Percentiles rank a stretch among this genome's conserved stretches.
phyloP scores from a whole-genome alignment of 2,113 vertebrate species.

The Elachura formosa region DNA sequence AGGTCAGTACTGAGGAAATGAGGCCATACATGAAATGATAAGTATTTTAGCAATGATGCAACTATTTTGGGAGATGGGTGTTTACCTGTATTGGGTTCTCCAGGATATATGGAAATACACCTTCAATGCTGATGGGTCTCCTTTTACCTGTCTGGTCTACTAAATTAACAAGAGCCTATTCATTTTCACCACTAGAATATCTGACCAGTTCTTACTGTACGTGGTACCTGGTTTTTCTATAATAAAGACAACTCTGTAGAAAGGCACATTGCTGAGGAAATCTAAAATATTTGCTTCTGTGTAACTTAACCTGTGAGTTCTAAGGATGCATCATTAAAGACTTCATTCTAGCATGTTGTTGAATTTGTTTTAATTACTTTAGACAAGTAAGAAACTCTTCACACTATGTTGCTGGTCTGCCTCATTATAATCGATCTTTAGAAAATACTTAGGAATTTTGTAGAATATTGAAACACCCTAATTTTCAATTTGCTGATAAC shows the following conservation, averaged over 20 bases:
- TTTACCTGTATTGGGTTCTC: neutral
- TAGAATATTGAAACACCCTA: neutral
- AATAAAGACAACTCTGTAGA: neutral
- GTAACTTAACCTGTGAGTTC: neutral
- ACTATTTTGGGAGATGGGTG: neutral
- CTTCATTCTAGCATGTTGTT: neutral
- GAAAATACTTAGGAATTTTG: neutral
- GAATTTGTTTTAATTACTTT: neutral
- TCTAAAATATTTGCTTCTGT: neutral
- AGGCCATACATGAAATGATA: neutral
- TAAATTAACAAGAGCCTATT: neutral
- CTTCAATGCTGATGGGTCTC: neutral
- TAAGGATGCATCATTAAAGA: neutral
- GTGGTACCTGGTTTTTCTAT: rapidly evolving
- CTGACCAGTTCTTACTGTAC: neutral
- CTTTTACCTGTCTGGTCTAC: neutral
- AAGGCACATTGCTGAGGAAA: neutral
- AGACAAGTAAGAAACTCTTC: neutral
- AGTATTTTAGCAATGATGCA: neutral
- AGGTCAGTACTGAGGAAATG: neutral
- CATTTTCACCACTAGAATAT: neutral
- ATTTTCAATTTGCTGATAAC: neutral
- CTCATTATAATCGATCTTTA: neutral
- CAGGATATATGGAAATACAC: neutral
- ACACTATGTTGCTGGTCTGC: neutral